These are phyloP conservation scores for Apocrypta bakeri DNA, from an alignment of 1,140 invertebrate species.

Conservation along the genomic window DNA sequence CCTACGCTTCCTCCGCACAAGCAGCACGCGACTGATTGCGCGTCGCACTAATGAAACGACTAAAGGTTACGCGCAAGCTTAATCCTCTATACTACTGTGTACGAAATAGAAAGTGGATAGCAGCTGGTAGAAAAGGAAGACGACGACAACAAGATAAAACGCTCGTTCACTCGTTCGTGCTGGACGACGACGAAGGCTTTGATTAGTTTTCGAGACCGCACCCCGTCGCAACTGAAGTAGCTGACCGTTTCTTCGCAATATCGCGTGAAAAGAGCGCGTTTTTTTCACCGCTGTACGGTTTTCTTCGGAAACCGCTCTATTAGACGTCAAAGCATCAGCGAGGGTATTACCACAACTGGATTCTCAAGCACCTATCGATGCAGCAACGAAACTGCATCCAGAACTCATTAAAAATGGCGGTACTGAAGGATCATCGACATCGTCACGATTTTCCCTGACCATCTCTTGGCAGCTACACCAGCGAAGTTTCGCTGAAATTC, in stretches of 20 bases:
- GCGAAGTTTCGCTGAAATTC: conserved; percentile 14
- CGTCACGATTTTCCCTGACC: conserved; percentile 39
- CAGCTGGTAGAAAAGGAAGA: neutral
- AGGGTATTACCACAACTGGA: too few relatives aligned
- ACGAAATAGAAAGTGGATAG: conserved; percentile 56
- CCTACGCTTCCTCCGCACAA: neutral
- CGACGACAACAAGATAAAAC: conserved; percentile 44
- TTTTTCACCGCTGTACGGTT: neutral
- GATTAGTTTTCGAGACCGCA: conserved; percentile 31
- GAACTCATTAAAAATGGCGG: neutral
- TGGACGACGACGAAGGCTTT: conserved; percentile 21
- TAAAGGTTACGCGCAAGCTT: conserved; percentile 60
- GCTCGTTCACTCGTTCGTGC: neutral
- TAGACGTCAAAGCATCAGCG: too few relatives aligned
- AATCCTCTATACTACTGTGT: conserved; percentile 59
- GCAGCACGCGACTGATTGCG: conserved; percentile 62
- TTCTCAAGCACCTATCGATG: too few relatives aligned
- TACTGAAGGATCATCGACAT: neutral
- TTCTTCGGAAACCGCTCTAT: neutral
- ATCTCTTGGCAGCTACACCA: neutral
- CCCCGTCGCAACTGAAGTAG: neutral
- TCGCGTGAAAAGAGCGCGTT: neutral
- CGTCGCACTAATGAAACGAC: conserved; percentile 72
- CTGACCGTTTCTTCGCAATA: neutral
- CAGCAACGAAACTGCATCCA: neutral